Percentiles rank a stretch among this genome's conserved stretches.
Conservation (phyloP, 1,140 invertebrate genomes). For the Heliconius eleuchia region DNA sequence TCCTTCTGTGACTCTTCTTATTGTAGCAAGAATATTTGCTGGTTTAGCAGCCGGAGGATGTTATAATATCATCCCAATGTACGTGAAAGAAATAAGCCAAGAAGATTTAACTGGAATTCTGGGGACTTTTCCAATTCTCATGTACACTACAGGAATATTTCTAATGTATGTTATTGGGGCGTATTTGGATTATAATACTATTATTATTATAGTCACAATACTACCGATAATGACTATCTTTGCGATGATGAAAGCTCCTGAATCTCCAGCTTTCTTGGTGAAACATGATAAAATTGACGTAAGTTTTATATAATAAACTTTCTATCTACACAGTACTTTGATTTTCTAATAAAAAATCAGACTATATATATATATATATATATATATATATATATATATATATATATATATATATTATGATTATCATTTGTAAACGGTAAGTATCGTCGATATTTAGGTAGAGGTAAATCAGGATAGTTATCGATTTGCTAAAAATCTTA, state of each 20-base stretch:
- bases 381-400: too few species aligned
- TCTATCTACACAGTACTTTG: too few species aligned
- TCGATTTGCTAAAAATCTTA: too few species aligned
- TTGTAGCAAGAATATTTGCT: neutral
- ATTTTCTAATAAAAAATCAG: too few species aligned
- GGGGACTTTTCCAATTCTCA: neutral
- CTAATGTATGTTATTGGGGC: neutral
- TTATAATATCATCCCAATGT: neutral
- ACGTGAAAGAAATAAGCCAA: conserved; percentile 1
- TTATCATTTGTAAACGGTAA: too few species aligned
- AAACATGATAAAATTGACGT: conserved; percentile 49
- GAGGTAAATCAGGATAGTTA: too few species aligned
- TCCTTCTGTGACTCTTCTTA: neutral
- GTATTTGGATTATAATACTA: neutral
- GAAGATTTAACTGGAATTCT: neutral
- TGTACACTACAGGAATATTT: neutral
- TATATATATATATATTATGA: too few species aligned
- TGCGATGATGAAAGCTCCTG: conserved; percentile 47
- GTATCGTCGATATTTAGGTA: too few species aligned
- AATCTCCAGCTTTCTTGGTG: conserved; percentile 48
- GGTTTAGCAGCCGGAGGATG: conserved; percentile 1
- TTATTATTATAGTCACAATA: neutral
- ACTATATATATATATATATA: too few species aligned
- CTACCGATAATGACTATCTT: neutral
- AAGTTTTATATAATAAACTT: neutral